These are phyloP conservation scores for Pseudomugil gertrudae DNA, from an alignment of 2,797 vertebrate species.

Conservation along the genomic window DNA sequence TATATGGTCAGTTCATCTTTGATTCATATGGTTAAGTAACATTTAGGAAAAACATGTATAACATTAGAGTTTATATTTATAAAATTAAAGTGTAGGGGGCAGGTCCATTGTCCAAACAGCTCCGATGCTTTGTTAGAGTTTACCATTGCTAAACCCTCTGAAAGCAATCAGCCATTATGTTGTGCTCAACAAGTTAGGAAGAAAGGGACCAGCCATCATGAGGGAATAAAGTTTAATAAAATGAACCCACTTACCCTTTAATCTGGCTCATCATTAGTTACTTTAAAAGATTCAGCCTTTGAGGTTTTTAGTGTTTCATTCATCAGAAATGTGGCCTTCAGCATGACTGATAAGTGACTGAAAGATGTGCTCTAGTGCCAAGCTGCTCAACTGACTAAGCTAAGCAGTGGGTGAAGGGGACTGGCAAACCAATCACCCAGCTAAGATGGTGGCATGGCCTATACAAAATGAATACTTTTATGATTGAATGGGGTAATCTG, in stretches of 20 bases:
- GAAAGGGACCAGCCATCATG: not conserved
- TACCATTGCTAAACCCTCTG: not conserved
- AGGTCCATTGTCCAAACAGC: not conserved
- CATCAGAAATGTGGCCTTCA: not conserved
- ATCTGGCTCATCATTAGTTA: not conserved
- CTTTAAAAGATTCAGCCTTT: not conserved
- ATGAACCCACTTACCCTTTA: not conserved
- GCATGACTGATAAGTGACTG: not conserved
- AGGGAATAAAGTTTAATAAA: too few species aligned
- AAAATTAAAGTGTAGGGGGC: not conserved
- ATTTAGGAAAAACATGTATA: not conserved
- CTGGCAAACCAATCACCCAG: too few species aligned
- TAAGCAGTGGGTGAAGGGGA: too few species aligned
- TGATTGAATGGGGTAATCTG: too few species aligned
- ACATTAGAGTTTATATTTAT: not conserved
- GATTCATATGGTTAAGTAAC: constrained; percentile 14
- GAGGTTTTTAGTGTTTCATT: not conserved
- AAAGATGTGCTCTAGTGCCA: too few species aligned
- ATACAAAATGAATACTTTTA: too few species aligned
- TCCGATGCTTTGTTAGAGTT: not conserved
- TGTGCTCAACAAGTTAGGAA: not conserved
- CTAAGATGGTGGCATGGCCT: too few species aligned
- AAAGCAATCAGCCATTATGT: not conserved
- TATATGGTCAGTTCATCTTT: not conserved
- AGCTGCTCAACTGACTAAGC: too few species aligned